Evolutionary conservation across 2,888 invertebrate genomes (phyloP), one percentile per base, ranked within the genome.

Genomic region (Megaustenia siamemsis): DNA sequence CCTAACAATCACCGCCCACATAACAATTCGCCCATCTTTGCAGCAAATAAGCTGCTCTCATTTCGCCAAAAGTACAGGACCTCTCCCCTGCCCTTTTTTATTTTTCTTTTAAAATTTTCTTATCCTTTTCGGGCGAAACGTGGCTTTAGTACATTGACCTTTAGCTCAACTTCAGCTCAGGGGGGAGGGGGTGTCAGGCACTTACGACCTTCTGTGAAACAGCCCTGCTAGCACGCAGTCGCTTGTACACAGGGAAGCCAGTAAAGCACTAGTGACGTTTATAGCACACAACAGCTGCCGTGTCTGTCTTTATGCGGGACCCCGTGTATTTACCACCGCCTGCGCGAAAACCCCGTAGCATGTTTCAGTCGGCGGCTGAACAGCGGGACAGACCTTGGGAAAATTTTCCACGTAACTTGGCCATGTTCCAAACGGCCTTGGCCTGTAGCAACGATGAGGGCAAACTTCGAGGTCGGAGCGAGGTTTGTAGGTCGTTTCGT

Each of bases 291-390:
- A 28, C 45, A 73, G 73, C 73, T 73, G 73, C n/a, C 68, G 40
- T 43, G 43, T 35, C 40, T 15, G 49, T 53, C 32, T 71, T 21
- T 40, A 71, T 1, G 53, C 56, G 81, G 81, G 71, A 68, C 71
- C 38, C 81, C 81, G 18, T 81, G 81, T 40, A 24, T 28, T 38
- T 35, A 81, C 15, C 40, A 18, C n/a, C 32, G 43, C 18, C 21
- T 2, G 8, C 24, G 35, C 38, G 81, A 18, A 71, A 56, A 71
- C 81, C 81, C 81, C 81, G 81, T 81, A 81, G 81, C 40, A 40
- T 18, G 3, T 35, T n/a, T 38, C 56, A 18, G 2, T 10, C n/a
- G 38, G n/a, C 63, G 38, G 79, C 18, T 18, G 45, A 4, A 21
- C 32, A 32, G 79, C 68, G 35, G 49, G 53, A 5, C 28, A 38